Evolutionary conservation across 53 echinoderm and acorn worm species (phyloP).

Genomic region (Arbacia lixula): DNA sequence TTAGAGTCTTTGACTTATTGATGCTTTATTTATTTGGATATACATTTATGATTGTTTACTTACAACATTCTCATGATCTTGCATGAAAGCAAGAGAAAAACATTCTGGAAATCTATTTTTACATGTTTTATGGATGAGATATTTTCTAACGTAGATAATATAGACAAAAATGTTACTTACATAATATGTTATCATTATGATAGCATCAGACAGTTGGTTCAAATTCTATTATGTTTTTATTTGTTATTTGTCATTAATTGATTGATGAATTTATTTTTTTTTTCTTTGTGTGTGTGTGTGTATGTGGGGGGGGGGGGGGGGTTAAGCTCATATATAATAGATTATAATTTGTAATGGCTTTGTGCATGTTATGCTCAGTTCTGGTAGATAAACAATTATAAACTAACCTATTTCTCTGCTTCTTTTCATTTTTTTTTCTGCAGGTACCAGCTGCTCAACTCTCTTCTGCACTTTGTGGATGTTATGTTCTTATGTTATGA

Average conservation of each 20-base stretch:
- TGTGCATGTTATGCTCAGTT: not conserved
- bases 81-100: no score
- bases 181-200: no score
- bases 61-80: not conserved
- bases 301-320: no score
- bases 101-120: no score
- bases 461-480: no score
- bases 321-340: not conserved
- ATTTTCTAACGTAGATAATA: not conserved
- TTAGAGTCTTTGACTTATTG: not conserved
- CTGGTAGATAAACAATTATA: not conserved
- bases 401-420: not conserved
- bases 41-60: not conserved
- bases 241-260: not conserved
- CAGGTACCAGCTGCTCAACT: not conserved
- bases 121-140: not conserved
- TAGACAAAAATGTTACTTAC: not conserved
- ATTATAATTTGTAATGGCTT: not conserved
- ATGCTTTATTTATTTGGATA: not conserved
- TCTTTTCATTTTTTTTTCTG: not conserved
- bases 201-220: not conserved
- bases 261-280: not conserved
- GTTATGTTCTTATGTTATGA: no score
- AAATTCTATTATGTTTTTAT: not conserved
- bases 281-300: no score